These are phyloP conservation scores for Leptopterna dolabrata DNA, from an alignment of 2,888 invertebrate species.

Conservation along the genomic window DNA sequence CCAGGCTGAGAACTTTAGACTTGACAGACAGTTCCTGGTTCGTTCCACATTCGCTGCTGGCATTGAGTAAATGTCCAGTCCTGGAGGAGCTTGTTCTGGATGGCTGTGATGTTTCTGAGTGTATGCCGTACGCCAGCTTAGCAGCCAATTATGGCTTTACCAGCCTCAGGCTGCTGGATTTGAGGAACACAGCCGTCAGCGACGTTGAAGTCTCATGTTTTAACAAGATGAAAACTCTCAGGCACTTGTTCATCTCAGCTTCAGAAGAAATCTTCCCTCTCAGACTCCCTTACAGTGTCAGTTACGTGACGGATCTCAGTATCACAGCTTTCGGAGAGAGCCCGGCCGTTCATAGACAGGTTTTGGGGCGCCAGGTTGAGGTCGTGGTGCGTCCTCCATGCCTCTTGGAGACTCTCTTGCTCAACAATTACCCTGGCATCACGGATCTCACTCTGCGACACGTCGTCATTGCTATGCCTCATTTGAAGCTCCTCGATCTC, in stretches of 20 bases:
- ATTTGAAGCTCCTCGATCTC: constrained; percentile 74
- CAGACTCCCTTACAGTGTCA: constrained; percentile 31
- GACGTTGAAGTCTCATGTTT: constrained; percentile 74
- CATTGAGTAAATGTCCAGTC: constrained; percentile 76
- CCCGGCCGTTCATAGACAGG: constrained; percentile 61
- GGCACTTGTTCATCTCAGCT: constrained; percentile 70
- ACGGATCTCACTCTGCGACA: constrained; percentile 75
- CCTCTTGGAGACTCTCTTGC: constrained; percentile 69
- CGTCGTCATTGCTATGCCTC: constrained; percentile 73
- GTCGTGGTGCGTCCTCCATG: constrained; percentile 52
- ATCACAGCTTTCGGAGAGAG: constrained; percentile 62
- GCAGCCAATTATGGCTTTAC: constrained; percentile 78
- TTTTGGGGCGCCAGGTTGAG: not conserved
- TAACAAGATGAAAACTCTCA: constrained; percentile 69
- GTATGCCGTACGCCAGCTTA: constrained; percentile 81
- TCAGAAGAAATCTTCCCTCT: constrained; percentile 63
- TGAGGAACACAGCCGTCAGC: constrained; percentile 71
- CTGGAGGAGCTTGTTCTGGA: constrained; percentile 74
- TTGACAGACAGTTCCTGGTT: constrained; percentile 81
- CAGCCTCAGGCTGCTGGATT: constrained; percentile 67
- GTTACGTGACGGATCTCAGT: constrained; percentile 61
- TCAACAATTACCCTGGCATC: constrained; percentile 73
- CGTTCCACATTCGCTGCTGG: constrained; percentile 77
- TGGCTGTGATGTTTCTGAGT: constrained; percentile 78
- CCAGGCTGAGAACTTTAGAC: constrained; percentile 73